Conservation (phyloP, 2,888 invertebrate genomes). For the Parthenolecanium corni region DNA sequence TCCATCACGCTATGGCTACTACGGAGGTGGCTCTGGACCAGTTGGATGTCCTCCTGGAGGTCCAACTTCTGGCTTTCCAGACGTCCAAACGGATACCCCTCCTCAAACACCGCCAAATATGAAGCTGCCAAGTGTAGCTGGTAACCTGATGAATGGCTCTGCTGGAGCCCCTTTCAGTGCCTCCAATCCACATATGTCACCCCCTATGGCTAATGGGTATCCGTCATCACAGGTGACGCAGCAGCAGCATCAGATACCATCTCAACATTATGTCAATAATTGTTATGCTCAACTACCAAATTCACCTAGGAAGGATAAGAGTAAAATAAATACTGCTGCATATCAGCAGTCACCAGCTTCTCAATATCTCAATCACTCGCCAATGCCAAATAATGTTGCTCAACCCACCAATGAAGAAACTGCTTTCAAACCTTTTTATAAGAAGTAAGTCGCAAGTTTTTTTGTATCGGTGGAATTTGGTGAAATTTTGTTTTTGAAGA, state of each 20-base stretch:
- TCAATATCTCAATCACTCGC: constrained; percentile 24
- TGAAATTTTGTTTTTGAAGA: not conserved
- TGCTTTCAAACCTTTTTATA: constrained; percentile 81
- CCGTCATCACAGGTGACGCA: constrained; percentile 30
- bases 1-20: constrained; percentile 49
- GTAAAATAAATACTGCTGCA: not conserved
- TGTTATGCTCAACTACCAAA: constrained; percentile 14
- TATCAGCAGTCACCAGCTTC: too few species aligned
- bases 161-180: constrained; percentile 4
- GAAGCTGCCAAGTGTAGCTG: constrained; percentile 53
- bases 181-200: constrained; percentile 13
- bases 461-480: too few species aligned
- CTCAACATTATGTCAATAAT: constrained; percentile 10
- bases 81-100: constrained; percentile 77
- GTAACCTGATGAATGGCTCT: constrained; percentile 16
- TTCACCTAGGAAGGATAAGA: constrained; percentile 20
- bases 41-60: constrained; percentile 22
- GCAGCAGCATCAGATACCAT: not conserved
- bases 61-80: constrained; percentile 62
- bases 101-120: constrained; percentile 90
- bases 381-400: constrained; percentile 18
- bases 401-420: constrained; percentile 41
- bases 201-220: constrained; percentile 14
- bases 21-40: constrained; percentile 33
- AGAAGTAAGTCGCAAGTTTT: constrained; percentile 54